These are phyloP conservation scores for Molossus molossus DNA, from an alignment of 2,797 vertebrate species.

Conservation along the genomic window DNA sequence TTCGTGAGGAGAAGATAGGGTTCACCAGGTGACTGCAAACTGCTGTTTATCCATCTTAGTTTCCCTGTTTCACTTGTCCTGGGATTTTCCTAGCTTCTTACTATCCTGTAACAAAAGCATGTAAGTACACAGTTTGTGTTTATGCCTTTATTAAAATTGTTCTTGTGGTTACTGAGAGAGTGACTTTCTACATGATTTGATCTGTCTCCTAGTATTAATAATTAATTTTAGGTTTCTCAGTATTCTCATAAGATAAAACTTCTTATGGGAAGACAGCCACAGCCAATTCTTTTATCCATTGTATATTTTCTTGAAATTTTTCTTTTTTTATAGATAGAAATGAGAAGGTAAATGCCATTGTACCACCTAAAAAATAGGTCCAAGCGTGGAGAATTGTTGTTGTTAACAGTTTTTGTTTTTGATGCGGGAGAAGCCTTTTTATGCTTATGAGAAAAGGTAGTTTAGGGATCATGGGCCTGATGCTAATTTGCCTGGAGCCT, in stretches of 20 bases:
- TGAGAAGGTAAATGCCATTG: not conserved
- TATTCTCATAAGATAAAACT: not conserved
- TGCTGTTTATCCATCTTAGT: too few relatives aligned
- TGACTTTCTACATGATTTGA: not conserved
- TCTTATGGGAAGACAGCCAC: not conserved
- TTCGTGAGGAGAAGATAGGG: too few relatives aligned
- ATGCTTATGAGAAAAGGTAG: not conserved
- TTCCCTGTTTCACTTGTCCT: too few relatives aligned
- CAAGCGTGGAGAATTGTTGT: not conserved
- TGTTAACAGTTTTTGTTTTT: not conserved
- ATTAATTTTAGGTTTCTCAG: not conserved
- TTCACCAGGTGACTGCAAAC: too few relatives aligned
- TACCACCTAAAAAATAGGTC: not conserved
- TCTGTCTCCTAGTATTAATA: not conserved
- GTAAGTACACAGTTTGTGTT: not conserved
- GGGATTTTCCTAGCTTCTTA: too few relatives aligned
- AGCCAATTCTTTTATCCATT: not conserved
- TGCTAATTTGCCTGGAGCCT: not conserved
- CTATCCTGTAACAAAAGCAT: not conserved
- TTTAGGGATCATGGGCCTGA: not conserved
- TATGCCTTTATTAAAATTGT: constrained; percentile 11
- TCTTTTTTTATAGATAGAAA: not conserved
- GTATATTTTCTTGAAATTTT: too few relatives aligned
- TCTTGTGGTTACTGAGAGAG: not conserved
- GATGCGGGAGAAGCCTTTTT: not conserved